A percentile compares a stretch with the other conserved stretches of the same genome.
Conservation (phyloP, 2,888 invertebrate species). For the Synergus umbraculus region DNA sequence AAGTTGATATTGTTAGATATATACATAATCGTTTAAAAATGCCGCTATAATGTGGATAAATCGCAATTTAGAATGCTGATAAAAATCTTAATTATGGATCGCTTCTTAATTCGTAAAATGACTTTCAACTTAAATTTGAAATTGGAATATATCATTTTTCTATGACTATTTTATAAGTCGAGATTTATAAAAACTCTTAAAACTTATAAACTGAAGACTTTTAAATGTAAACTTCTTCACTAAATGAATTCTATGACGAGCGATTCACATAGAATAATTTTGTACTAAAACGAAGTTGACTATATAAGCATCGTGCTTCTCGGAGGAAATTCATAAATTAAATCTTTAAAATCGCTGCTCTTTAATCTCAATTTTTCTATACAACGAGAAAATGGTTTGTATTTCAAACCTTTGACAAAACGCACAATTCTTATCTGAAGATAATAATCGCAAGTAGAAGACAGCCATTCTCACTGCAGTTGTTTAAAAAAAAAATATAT, state of each 20-base stretch:
- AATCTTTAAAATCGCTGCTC: background rate
- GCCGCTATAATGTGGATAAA: background rate
- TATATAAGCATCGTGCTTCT: background rate
- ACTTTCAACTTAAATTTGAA: background rate
- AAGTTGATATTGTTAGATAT: background rate
- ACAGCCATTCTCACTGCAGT: conserved; percentile 20
- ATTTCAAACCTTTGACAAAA: background rate
- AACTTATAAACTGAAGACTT: background rate
- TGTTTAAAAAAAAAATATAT: background rate
- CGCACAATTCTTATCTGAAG: background rate
- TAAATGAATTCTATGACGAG: background rate
- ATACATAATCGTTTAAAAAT: background rate
- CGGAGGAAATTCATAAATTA: background rate
- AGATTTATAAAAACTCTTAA: background rate
- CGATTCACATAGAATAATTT: background rate
- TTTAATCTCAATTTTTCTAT: background rate
- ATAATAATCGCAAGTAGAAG: background rate
- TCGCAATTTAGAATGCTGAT: background rate
- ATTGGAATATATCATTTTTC: background rate
- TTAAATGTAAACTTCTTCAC: background rate
- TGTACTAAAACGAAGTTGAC: background rate
- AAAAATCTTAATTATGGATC: background rate
- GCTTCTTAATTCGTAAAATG: background rate
- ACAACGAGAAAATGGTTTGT: background rate
- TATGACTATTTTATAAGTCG: background rate